Percentiles rank a stretch among this genome's conserved stretches.
phyloP scores from a whole-genome alignment of 1,140 invertebrate species.

The Dolichoris vasculosae region DNA sequence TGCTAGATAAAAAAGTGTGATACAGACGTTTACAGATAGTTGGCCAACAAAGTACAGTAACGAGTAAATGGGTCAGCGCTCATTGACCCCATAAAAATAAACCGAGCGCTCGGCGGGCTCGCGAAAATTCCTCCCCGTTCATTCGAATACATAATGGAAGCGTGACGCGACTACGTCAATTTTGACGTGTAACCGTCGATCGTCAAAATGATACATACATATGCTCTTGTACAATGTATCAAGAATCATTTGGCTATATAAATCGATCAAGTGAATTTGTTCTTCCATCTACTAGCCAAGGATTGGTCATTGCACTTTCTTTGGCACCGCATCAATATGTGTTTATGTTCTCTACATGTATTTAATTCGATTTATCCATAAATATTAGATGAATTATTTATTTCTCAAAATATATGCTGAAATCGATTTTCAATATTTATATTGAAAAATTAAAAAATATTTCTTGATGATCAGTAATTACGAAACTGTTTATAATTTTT shows the following conservation, averaged over 20 bases:
- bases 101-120: background rate
- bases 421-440: background rate
- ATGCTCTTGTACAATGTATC: background rate
- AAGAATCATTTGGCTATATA: background rate
- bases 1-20: background rate
- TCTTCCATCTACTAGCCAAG: slow-evolving; percentile 58
- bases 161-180: slow-evolving; percentile 24
- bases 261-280: slow-evolving; percentile 51
- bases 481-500: too few species aligned
- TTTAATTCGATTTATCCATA: background rate
- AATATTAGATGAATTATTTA: too few species aligned
- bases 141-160: slow-evolving; percentile 16
- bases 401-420: too few species aligned
- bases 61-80: slow-evolving; percentile 31
- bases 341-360: background rate
- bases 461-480: too few species aligned
- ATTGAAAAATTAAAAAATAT: too few species aligned
- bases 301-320: slow-evolving; percentile 66
- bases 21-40: background rate
- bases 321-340: slow-evolving; percentile 27
- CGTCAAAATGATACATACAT: background rate
- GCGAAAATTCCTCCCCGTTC: slow-evolving; percentile 22
- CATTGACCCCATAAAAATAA: slow-evolving; percentile 40
- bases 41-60: slow-evolving; percentile 9
- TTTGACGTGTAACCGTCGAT: slow-evolving; percentile 13